Percentiles rank a stretch among this genome's conserved stretches.
Evolutionary conservation across 2,888 invertebrate species (phyloP).

Genomic region (Mythimna lalbum): DNA sequence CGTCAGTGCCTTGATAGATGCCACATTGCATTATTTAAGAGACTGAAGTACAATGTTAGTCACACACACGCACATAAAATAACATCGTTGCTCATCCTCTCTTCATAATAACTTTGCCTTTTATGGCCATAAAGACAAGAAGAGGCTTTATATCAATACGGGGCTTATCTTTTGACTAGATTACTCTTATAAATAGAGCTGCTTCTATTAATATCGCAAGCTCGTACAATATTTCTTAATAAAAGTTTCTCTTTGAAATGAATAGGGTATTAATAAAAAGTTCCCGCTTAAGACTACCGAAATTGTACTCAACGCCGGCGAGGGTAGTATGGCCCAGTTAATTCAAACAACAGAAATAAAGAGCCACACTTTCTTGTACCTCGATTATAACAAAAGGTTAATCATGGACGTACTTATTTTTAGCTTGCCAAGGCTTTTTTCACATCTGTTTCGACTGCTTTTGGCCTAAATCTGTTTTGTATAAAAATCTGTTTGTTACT

Average conservation of each 20-base stretch:
- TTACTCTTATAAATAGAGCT: slow-evolving; percentile 13
- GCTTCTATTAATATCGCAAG: slow-evolving; percentile 23
- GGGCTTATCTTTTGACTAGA: slow-evolving; percentile 1
- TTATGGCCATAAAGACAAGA: not conserved
- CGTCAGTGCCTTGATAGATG: too few species aligned
- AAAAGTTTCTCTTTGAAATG: slow-evolving; percentile 52
- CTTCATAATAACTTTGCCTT: not conserved
- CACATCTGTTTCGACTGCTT: slow-evolving; percentile 26
- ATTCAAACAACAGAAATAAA: slow-evolving; percentile 47
- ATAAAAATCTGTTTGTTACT: not conserved
- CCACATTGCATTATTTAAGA: too few species aligned
- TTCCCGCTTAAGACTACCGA: slow-evolving; percentile 47
- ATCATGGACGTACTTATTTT: slow-evolving; percentile 49
- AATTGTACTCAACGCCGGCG: slow-evolving; percentile 48
- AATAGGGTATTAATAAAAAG: slow-evolving; percentile 56
- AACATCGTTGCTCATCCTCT: not conserved
- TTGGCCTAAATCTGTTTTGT: slow-evolving; percentile 3
- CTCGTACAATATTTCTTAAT: slow-evolving; percentile 52
- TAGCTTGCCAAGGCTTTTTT: slow-evolving; percentile 33
- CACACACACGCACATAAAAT: not conserved
- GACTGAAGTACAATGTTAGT: not conserved
- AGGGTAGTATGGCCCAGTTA: slow-evolving; percentile 50
- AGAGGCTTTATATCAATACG: not conserved
- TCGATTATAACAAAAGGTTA: slow-evolving; percentile 55
- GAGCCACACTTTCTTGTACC: slow-evolving; percentile 43